Evolutionary conservation across 2,113 vertebrate genomes (phyloP).

Genomic region (Hydrochoerus hydrochaeris): DNA sequence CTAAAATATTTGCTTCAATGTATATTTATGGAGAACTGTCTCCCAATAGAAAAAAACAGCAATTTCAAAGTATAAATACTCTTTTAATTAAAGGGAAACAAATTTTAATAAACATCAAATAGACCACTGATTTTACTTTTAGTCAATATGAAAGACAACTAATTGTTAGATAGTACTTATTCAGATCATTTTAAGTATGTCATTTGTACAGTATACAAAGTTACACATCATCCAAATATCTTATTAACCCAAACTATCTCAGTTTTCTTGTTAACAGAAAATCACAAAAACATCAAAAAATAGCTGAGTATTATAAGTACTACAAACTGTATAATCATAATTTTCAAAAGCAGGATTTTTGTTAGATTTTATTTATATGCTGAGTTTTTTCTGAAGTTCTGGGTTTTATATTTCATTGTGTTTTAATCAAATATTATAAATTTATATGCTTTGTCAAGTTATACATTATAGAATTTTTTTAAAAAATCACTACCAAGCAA

Average conservation of each 20-base stretch:
- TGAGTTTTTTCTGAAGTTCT: neutral
- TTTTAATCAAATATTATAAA: neutral
- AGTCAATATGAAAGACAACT: neutral
- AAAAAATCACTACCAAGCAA: neutral
- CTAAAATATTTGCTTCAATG: neutral
- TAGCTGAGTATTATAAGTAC: neutral
- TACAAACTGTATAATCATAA: neutral
- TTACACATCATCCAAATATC: neutral
- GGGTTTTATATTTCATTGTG: neutral
- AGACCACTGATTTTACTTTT: neutral
- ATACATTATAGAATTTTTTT: neutral
- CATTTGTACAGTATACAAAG: neutral
- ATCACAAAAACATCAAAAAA: neutral
- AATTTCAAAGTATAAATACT: neutral
- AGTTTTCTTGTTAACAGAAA: neutral
- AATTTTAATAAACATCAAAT: neutral
- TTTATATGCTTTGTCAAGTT: neutral
- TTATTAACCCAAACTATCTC: neutral
- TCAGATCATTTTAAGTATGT: neutral
- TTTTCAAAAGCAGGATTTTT: neutral
- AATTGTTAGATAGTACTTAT: neutral
- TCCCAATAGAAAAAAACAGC: neutral
- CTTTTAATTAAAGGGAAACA: neutral
- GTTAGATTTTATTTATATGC: neutral
- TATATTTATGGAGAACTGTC: neutral